phyloP scores from a whole-genome alignment of 2,797 vertebrate species.

The Coluber constrictor region DNA sequence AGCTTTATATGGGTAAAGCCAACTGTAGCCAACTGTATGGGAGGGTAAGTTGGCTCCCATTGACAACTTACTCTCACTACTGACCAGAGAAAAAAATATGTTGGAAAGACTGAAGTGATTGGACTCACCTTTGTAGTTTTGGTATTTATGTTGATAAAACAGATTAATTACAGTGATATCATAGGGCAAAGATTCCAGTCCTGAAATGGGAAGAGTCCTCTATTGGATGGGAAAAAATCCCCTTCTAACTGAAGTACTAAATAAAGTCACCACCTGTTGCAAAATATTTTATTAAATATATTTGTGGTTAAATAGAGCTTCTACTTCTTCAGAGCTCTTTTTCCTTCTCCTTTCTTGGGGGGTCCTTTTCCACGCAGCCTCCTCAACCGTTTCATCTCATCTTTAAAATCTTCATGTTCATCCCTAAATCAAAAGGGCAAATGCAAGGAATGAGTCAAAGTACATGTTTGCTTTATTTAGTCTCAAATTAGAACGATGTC shows the following conservation, averaged over 20 bases:
- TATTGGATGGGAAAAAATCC: not conserved
- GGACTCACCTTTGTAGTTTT: not conserved
- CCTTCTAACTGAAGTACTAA: not conserved
- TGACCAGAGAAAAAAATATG: not conserved
- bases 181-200: not conserved
- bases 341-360: conserved; percentile 93
- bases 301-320: conserved; percentile 54
- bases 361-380: conserved; percentile 90
- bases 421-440: conserved; percentile 73
- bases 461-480: not conserved
- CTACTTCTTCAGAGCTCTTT: conserved; percentile 86
- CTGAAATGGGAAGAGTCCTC: not conserved
- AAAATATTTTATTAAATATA: conserved; percentile 26
- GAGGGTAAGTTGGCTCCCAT: too few relatives aligned
- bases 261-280: not conserved
- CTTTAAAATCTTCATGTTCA: conserved; percentile 93
- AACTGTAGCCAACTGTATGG: not conserved
- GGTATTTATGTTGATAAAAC: not conserved
- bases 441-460: not conserved
- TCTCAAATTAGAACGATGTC: not conserved
- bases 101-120: not conserved
- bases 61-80: not conserved
- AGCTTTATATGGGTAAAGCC: not conserved
- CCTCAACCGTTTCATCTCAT: conserved; percentile 87
- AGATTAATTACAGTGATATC: too few relatives aligned